Evolutionary conservation across 2,113 vertebrate genomes (phyloP).

Genomic region (Cynopterus brachyotis): DNA sequence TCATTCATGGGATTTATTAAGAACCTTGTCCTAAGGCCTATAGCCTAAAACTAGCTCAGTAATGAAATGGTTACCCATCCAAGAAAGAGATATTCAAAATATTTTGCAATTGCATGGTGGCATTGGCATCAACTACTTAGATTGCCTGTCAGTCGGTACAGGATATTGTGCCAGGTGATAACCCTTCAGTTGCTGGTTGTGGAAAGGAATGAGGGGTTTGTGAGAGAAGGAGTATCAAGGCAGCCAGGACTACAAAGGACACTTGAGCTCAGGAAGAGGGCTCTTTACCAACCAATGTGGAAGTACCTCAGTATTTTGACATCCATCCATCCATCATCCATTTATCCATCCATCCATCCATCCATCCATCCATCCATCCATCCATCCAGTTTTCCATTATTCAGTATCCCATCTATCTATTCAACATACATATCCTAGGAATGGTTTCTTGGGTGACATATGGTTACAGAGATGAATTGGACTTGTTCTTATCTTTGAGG

Average conservation of each 20-base stretch:
- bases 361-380: neutral
- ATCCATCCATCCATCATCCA: neutral
- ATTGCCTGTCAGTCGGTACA: neutral
- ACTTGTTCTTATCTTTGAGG: neutral
- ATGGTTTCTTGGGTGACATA: neutral
- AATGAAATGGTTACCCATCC: neutral
- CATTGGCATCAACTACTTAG: neutral
- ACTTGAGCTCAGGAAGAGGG: neutral
- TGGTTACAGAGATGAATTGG: neutral
- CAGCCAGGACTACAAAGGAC: neutral
- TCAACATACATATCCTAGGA: neutral
- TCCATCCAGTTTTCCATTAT: neutral
- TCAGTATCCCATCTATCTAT: neutral
- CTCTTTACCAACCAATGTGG: neutral
- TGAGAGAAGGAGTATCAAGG: neutral
- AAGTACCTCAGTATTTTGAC: neutral
- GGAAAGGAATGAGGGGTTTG: neutral
- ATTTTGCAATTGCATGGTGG: neutral
- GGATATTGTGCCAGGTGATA: neutral
- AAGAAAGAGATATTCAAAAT: neutral
- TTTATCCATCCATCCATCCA: neutral
- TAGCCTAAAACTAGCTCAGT: conserved; percentile 3
- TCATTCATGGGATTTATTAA: conserved; percentile 9
- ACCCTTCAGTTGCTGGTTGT: neutral
- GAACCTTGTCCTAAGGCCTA: neutral